Conservation (phyloP, 2,797 vertebrate species). For the Tympanoctomys barrerae region DNA sequence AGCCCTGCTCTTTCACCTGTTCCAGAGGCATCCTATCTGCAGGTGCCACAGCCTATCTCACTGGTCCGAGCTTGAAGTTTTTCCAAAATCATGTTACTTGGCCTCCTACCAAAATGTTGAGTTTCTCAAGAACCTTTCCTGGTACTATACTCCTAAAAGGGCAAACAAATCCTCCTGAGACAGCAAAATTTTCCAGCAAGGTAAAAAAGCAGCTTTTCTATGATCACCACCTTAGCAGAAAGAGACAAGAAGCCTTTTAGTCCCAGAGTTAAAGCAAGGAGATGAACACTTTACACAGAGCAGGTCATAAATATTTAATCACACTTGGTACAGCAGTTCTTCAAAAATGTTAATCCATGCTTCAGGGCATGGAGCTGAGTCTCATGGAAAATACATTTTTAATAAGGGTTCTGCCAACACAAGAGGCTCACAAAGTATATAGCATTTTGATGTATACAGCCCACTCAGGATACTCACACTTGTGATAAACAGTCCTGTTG, state of each 20-base stretch:
- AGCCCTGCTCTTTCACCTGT: background rate
- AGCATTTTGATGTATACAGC: background rate
- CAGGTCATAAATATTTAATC: slow-evolving; percentile 75
- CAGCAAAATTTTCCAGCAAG: background rate
- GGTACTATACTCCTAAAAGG: background rate
- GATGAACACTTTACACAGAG: slow-evolving; percentile 73
- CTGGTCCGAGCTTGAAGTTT: background rate
- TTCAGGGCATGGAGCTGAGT: slow-evolving; percentile 36
- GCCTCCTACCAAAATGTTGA: background rate
- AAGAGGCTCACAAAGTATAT: background rate
- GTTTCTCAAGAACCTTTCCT: background rate
- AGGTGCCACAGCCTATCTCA: background rate
- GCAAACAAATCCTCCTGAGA: background rate
- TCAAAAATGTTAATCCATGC: slow-evolving; percentile 68
- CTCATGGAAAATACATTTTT: slow-evolving; percentile 76
- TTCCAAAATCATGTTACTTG: background rate
- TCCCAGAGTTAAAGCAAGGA: slow-evolving; percentile 68
- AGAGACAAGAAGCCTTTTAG: background rate
- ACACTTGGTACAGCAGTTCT: slow-evolving; percentile 37
- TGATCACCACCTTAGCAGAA: background rate
- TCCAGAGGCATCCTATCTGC: background rate
- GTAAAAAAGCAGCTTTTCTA: background rate
- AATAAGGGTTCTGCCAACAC: slow-evolving; percentile 57
- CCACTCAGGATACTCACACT: slow-evolving; percentile 3
- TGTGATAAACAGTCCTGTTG: slow-evolving; percentile 48